Percentiles rank a stretch among this genome's conserved stretches.
These are phyloP conservation scores for Malacosoma neustria DNA, from an alignment of 2,888 invertebrate genomes.

Conservation along the genomic window DNA sequence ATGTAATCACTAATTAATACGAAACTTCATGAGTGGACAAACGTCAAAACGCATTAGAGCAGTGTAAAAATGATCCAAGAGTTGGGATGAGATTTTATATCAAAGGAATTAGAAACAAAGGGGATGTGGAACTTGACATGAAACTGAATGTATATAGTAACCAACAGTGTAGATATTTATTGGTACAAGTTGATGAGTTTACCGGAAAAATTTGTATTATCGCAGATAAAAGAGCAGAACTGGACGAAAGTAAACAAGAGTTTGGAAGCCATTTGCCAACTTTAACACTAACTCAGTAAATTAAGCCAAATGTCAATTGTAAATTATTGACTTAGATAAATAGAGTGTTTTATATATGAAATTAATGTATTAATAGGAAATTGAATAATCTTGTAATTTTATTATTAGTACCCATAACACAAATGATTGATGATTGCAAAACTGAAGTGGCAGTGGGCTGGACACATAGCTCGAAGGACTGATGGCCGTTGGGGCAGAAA, in stretches of 20 bases:
- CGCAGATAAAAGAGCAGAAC: constrained; percentile 81
- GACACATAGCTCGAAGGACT: no score
- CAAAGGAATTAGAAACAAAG: constrained; percentile 87
- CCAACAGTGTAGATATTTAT: constrained; percentile 87
- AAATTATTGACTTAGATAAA: constrained; percentile 24
- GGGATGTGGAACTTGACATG: constrained; percentile 90
- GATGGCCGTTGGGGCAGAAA: no score
- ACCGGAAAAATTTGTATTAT: constrained; percentile 84
- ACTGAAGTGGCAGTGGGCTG: no score
- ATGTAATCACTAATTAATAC: no score
- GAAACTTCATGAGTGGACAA: no score
- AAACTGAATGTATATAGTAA: constrained; percentile 85
- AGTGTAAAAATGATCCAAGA: no score
- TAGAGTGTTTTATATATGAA: constrained; percentile 22
- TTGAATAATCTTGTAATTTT: constrained; percentile 9
- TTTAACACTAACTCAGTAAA: constrained; percentile 40
- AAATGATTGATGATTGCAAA: no score
- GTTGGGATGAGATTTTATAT: constrained; percentile 95
- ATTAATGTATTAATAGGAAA: constrained; percentile 22
- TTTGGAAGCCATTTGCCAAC: constrained; percentile 36
- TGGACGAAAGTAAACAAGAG: constrained; percentile 36
- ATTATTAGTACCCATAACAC: constrained; percentile 7
- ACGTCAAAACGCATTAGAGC: no score
- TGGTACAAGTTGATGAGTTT: constrained; percentile 88
- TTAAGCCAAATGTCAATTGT: constrained; percentile 9